Base-by-base conservation (phyloP, 1,140 invertebrate species). In the Orchesella cincta region DNA sequence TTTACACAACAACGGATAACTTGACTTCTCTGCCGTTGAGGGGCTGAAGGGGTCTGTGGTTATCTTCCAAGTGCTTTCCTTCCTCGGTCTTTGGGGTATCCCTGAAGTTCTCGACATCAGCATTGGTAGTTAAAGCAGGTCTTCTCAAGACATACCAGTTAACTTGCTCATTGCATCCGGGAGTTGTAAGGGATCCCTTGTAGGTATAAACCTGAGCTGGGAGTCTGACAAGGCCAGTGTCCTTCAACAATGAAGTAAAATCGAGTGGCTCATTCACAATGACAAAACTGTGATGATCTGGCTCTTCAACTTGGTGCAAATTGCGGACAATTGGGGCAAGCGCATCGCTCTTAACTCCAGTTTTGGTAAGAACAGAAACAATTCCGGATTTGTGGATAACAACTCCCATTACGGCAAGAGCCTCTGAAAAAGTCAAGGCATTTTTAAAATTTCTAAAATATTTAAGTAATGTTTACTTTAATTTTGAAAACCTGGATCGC, bases 131-230 rank as follows among this genome's bases (percentile, higher is more conserved):
- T 16, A 12, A 12, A 31, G 23, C 62, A 26, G 23, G 8, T 1
- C 33, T 33, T 31, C 62, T 67, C 26, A 29, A 12, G 5, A 73
- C 71, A n/a, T n/a, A 73, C 71, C 71, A 73, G 71, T 73, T 73
- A 18, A 73, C 71, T 23, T 73, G 71, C 71, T 73, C 71, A 23
- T 73, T 73, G 71, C 71, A 73, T n/a, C 71, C 71, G 3, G 71
- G 71, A 36, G 71, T 73, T 34, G 71, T 73, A 3, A 73, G 29
- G 20, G 71, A 73, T 20, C 71, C 71, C 36, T 73, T 36, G 71
- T 73, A 73, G 71, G 71, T 23, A 28, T 23, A 73, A 1, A 46
- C 35, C n/a, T n/a, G n/a, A n/a, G n/a, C n/a, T n/a, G n/a, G n/a
- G n/a, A n/a, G n/a, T 2, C 31, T 12, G 3, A 23, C 3, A 5